phyloP scores from a whole-genome alignment of 30 jellyfish, hydroid and myxozoan species.

The Rhopilema esculentum region DNA sequence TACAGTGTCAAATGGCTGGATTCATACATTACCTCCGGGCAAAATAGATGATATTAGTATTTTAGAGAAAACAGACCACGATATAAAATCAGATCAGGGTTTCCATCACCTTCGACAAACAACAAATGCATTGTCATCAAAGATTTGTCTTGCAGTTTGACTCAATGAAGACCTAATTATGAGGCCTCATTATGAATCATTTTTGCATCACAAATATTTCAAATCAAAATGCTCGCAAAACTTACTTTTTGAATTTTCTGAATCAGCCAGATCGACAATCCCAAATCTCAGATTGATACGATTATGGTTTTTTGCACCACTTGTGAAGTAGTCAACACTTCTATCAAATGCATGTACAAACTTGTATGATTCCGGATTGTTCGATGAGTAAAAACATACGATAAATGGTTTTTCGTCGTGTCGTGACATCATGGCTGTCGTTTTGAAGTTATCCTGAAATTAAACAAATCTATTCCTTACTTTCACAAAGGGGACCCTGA shows the following conservation, averaged over 20 bases:
- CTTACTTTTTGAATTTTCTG: conserved; percentile 50
- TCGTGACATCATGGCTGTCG: conserved; percentile 1
- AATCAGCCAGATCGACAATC: conserved; percentile 33
- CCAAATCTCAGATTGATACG: conserved; percentile 25
- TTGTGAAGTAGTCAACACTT: conserved; percentile 3
- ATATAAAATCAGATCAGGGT: no score
- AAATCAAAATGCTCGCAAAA: neutral
- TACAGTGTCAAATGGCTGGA: no score
- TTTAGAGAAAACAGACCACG: no score
- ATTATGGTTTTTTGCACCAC: neutral
- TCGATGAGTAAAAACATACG: conserved; percentile 55
- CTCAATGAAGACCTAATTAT: no score
- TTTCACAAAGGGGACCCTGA: no score
- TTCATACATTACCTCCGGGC: no score
- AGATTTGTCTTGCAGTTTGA: no score
- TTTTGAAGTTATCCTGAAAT: conserved; percentile 44
- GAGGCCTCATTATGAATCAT: neutral
- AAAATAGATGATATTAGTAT: no score
- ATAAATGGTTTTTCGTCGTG: conserved; percentile 7
- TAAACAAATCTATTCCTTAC: neutral
- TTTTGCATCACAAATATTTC: neutral
- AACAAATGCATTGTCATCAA: no score
- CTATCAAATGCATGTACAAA: conserved; percentile 53
- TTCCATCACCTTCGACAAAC: no score
- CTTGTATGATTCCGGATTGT: conserved; percentile 47